These are phyloP conservation scores for Enteromius fasciolatus DNA, from an alignment of 2,797 vertebrate species.

Conservation along the genomic window DNA sequence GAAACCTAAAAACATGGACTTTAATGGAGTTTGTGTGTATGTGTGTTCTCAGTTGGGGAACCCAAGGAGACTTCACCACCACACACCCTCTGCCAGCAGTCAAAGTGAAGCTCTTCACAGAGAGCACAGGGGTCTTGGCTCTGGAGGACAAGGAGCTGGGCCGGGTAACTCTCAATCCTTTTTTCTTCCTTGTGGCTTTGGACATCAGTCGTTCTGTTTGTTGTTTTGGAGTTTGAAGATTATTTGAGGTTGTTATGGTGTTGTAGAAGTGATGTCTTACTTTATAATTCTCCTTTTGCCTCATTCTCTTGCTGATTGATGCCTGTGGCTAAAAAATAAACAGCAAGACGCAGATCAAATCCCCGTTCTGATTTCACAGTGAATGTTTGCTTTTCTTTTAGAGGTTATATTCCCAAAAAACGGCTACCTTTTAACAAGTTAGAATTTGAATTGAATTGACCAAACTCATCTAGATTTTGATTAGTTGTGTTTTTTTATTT, in stretches of 20 bases:
- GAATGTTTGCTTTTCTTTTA: background rate
- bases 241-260: background rate
- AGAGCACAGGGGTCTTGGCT: conserved; percentile 97
- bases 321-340: background rate
- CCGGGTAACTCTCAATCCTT: conserved; percentile 80
- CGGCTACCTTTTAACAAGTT: background rate
- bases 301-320: conserved; percentile 1
- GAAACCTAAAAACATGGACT: conserved; percentile 5
- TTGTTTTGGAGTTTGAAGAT: background rate
- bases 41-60: conserved; percentile 90
- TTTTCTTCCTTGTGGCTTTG: background rate
- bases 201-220: background rate
- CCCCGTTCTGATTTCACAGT: background rate
- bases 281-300: conserved; percentile 15
- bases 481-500: background rate
- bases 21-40: conserved; percentile 44
- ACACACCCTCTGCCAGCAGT: conserved; percentile 96
- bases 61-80: conserved; percentile 97
- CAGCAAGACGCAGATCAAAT: background rate
- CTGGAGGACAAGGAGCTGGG: conserved; percentile 99
- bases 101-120: conserved; percentile 99
- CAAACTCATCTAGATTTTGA: background rate
- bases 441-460: background rate
- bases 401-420: background rate
- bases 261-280: background rate